These are phyloP conservation scores for Cacajao melanocephalus DNA, from an alignment of 2,797 vertebrate genomes.

Conservation along the genomic window DNA sequence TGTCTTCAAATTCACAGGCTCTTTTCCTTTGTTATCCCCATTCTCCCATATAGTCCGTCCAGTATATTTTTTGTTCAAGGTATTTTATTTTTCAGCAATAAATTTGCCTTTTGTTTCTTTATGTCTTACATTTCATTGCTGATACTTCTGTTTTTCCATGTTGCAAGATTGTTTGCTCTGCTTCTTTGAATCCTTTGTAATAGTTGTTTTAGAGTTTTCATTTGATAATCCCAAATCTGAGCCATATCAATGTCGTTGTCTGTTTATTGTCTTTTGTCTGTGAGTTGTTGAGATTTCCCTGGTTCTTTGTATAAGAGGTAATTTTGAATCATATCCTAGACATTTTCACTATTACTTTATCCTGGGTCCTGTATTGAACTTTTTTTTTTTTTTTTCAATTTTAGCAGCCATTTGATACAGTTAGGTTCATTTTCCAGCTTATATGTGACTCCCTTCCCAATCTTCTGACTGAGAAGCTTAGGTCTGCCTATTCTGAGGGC, in stretches of 20 bases:
- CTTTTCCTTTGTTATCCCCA: neutral
- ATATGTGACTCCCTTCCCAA: neutral
- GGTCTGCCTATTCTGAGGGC: neutral
- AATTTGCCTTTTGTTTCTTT: neutral
- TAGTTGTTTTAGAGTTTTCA: neutral
- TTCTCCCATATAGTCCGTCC: neutral
- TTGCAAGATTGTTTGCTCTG: neutral
- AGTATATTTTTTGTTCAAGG: neutral
- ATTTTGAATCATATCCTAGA: constrained; percentile 20
- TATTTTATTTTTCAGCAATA: neutral
- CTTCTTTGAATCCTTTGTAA: neutral
- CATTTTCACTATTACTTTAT: neutral
- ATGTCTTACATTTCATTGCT: neutral
- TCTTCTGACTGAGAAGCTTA: neutral
- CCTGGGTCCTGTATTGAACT: neutral
- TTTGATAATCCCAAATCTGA: neutral
- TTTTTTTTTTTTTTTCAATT: neutral
- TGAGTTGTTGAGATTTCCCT: neutral
- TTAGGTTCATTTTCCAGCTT: neutral
- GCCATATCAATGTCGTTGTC: neutral
- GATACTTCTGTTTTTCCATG: neutral
- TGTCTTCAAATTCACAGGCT: neutral
- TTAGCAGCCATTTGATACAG: neutral
- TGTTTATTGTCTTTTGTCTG: constrained; percentile 17
- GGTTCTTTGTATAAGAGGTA: neutral